Evolutionary conservation across 2,888 invertebrate genomes (phyloP).

Genomic region (Epinotia brunnichana): DNA sequence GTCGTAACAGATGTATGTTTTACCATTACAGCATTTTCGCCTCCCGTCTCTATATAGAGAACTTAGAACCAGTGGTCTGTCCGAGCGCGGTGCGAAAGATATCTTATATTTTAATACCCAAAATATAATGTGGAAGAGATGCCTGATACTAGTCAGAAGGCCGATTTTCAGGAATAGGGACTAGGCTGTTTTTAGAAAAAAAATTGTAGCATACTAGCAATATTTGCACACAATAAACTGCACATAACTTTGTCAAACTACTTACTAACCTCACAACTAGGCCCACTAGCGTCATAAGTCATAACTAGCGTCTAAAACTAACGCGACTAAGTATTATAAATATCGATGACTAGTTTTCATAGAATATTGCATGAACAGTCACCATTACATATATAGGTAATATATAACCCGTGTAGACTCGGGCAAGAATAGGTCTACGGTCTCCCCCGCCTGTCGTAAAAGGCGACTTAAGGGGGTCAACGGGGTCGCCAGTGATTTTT

Average conservation of each 20-base stretch:
- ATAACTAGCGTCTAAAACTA: background rate
- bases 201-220: background rate
- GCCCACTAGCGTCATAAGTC: background rate
- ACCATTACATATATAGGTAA: background rate
- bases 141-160: background rate
- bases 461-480: too few species aligned
- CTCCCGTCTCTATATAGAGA: background rate
- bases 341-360: background rate
- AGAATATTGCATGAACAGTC: background rate
- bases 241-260: background rate
- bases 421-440: too few species aligned
- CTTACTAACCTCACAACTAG: background rate
- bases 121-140: background rate
- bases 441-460: too few species aligned
- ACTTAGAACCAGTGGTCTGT: slow-evolving; percentile 6
- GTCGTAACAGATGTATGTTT: slow-evolving; percentile 3
- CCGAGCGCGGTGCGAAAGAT: slow-evolving; percentile 14
- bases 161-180: background rate
- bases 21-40: background rate
- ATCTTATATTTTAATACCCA: slow-evolving; percentile 6
- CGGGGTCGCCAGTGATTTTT: too few species aligned
- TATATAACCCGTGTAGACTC: too few species aligned
- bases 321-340: background rate
- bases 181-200: too few species aligned
- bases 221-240: background rate